A percentile compares a stretch with the other conserved stretches of the same genome.
Conservation (phyloP, 2,113 vertebrate genomes). For the Larimichthys polyactis region DNA sequence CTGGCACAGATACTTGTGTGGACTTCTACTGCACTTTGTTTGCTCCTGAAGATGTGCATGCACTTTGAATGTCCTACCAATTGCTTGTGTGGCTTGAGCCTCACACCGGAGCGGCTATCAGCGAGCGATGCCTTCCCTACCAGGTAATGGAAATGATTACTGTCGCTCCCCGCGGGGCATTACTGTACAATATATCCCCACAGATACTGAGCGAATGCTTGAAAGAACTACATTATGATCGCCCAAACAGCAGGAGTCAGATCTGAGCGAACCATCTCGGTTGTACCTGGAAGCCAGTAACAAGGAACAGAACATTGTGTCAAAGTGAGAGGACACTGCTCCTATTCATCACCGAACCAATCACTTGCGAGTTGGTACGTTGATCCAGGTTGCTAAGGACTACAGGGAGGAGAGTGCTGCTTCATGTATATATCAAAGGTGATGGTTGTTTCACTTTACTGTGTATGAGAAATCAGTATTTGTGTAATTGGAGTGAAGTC, state of each 20-base stretch:
- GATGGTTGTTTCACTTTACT: neutral
- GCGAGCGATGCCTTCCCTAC: constrained; percentile 7
- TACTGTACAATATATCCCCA: constrained; percentile 19
- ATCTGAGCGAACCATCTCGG: constrained; percentile 6
- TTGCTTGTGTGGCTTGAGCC: constrained; percentile 21
- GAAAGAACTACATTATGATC: constrained; percentile 33
- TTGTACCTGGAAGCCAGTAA: neutral
- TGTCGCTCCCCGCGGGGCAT: constrained; percentile 42
- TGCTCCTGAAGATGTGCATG: neutral
- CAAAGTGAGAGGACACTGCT: neutral
- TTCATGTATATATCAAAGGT: neutral
- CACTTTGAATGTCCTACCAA: constrained; percentile 27
- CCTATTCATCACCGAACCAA: neutral
- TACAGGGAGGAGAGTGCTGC: neutral
- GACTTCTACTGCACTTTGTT: neutral
- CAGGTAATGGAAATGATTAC: constrained; percentile 47
- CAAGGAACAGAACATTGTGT: neutral
- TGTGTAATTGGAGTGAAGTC: constrained; percentile 10
- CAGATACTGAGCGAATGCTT: constrained; percentile 26
- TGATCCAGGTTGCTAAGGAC: neutral
- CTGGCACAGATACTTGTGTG: constrained; percentile 2
- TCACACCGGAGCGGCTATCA: constrained; percentile 24
- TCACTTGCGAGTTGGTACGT: neutral
- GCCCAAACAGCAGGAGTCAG: constrained; percentile 14
- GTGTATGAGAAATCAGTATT: neutral